Percentiles rank a stretch among this genome's conserved stretches.
These are phyloP conservation scores for Apeira syringaria DNA, from an alignment of 2,888 invertebrate species.

Conservation along the genomic window DNA sequence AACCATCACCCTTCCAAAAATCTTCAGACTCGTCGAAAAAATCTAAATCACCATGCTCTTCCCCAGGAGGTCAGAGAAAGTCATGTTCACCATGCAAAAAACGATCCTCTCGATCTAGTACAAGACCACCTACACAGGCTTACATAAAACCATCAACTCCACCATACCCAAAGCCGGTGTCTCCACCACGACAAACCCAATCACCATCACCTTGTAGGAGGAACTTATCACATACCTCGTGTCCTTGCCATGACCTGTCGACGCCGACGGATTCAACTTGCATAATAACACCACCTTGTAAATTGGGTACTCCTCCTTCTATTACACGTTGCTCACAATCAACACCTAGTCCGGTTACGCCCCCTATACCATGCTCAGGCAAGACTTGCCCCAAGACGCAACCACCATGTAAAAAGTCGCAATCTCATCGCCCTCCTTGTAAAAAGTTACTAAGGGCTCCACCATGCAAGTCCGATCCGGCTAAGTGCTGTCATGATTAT, in stretches of 20 bases:
- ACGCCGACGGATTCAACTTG: background rate
- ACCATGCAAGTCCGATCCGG: background rate
- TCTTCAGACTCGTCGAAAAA: background rate
- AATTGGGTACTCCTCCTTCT: background rate
- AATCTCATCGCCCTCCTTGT: background rate
- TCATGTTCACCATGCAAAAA: background rate
- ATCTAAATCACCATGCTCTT: background rate
- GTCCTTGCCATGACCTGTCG: no score
- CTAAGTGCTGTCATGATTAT: conserved; percentile 18
- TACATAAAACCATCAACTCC: background rate
- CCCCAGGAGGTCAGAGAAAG: background rate
- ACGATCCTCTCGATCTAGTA: background rate
- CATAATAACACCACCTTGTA: background rate
- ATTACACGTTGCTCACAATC: background rate
- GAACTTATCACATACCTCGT: background rate
- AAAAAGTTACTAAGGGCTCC: background rate
- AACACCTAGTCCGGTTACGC: background rate
- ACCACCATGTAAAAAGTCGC: background rate
- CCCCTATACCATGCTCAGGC: background rate
- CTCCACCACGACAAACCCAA: background rate
- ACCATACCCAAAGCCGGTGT: background rate
- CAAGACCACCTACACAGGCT: background rate
- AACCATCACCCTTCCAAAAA: no score
- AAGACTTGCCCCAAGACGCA: background rate
- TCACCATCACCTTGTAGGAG: background rate